A percentile compares a stretch with the other conserved stretches of the same genome.
Evolutionary conservation across 2,888 invertebrate genomes (phyloP).

Genomic region (Calameuta filiformis): DNA sequence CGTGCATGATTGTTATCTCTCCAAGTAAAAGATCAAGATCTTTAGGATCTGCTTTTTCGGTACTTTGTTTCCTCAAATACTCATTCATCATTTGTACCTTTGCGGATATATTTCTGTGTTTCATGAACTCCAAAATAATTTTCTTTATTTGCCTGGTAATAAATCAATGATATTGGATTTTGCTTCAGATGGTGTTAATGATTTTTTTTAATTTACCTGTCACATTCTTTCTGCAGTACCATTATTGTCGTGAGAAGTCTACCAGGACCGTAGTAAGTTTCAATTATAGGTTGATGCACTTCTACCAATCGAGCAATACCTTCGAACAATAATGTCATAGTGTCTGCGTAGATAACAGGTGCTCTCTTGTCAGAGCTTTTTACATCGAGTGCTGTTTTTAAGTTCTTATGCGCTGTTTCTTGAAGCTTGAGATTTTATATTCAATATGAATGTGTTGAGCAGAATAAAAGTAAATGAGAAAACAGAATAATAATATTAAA

Average conservation of each 20-base stretch:
- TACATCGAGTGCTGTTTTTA: constrained; percentile 75
- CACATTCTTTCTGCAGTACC: constrained; percentile 84
- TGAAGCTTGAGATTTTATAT: constrained; percentile 66
- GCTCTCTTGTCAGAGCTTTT: constrained; percentile 77
- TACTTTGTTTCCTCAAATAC: constrained; percentile 65
- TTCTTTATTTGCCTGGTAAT: constrained; percentile 66
- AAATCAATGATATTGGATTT: neutral
- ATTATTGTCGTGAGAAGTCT: constrained; percentile 77
- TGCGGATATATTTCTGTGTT: constrained; percentile 73
- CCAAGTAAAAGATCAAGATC: constrained; percentile 88
- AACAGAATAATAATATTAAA: constrained; percentile 15
- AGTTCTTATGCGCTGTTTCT: constrained; percentile 77
- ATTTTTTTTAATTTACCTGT: constrained; percentile 64
- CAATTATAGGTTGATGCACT: constrained; percentile 88
- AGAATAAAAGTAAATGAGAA: neutral
- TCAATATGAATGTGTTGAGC: neutral
- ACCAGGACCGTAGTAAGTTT: constrained; percentile 89
- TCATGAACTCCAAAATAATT: constrained; percentile 79
- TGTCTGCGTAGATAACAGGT: constrained; percentile 85
- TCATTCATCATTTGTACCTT: constrained; percentile 75
- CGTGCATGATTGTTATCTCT: constrained; percentile 92
- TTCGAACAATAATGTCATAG: constrained; percentile 86
- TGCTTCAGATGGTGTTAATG: neutral
- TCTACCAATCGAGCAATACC: constrained; percentile 86
- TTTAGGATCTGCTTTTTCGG: constrained; percentile 79